Percentiles rank a stretch among this genome's conserved stretches.
Conservation (phyloP, 2,113 vertebrate genomes). For the Shinisaurus crocodilurus region DNA sequence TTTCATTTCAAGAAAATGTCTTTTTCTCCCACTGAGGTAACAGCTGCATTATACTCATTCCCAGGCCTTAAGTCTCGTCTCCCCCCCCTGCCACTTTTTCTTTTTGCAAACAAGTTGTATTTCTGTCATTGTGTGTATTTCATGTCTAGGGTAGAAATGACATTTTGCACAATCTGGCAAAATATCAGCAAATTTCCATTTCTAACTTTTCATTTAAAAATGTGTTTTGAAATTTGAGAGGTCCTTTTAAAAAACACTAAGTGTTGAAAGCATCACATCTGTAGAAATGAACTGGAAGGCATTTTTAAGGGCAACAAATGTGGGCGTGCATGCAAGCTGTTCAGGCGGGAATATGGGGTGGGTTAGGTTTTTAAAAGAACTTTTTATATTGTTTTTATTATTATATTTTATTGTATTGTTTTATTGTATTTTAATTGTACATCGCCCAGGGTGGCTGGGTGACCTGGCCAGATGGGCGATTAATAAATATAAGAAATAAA, state of each 20-base stretch:
- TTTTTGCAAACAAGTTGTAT: constrained; percentile 38
- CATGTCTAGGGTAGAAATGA: neutral
- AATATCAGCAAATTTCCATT: neutral
- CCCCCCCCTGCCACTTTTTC: constrained; percentile 41
- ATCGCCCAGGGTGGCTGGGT: no score
- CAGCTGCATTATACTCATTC: constrained; percentile 44
- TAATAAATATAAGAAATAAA: no score
- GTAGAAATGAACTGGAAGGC: neutral
- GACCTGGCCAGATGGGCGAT: no score
- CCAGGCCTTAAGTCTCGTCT: neutral
- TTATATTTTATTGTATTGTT: no score
- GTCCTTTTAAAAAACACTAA: neutral
- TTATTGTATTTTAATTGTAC: no score
- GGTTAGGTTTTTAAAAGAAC: no score
- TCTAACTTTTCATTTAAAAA: neutral
- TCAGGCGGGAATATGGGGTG: no score
- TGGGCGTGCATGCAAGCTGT: no score
- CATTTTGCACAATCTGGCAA: no score
- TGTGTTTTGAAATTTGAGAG: neutral
- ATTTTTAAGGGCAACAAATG: neutral
- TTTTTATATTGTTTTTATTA: no score
- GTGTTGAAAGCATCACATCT: neutral
- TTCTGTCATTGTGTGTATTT: neutral
- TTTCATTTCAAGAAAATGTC: constrained; percentile 43
- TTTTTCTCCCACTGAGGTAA: constrained; percentile 40